Evolutionary conservation across 2,888 invertebrate genomes (phyloP).

Genomic region (Rhimphoctona megacephalus): DNA sequence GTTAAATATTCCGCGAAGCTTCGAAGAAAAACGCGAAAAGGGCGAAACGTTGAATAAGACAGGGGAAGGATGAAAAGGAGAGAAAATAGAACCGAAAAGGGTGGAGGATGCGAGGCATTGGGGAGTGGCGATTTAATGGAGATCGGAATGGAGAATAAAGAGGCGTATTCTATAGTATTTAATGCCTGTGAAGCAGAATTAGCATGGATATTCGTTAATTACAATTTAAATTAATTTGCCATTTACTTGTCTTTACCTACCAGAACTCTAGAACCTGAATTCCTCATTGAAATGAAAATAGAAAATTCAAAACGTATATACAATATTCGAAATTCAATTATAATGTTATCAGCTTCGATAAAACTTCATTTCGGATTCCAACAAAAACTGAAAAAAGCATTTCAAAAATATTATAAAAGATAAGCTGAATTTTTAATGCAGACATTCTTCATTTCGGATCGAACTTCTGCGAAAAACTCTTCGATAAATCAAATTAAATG

Average conservation of each 20-base stretch:
- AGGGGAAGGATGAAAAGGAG: constrained; percentile 14
- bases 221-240: constrained; percentile 49
- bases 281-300: background rate
- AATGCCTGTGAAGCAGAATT: constrained; percentile 15
- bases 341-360: background rate
- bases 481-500: no score
- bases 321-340: background rate
- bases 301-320: background rate
- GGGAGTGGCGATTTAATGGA: constrained; percentile 58
- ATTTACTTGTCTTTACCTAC: background rate
- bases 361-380: background rate
- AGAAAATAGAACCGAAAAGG: constrained; percentile 12
- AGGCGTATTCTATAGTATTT: constrained; percentile 47
- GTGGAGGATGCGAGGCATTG: background rate
- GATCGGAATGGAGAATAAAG: constrained; percentile 56
- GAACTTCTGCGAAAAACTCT: background rate
- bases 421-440: background rate
- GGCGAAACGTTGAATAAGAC: constrained; percentile 17
- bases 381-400: background rate
- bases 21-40: constrained; percentile 16
- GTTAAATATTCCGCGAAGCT: constrained; percentile 47
- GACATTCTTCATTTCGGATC: background rate
- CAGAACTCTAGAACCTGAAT: background rate
- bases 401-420: background rate
- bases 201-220: constrained; percentile 48